Conservation (phyloP, 2,113 vertebrate genomes). For the Neofelis nebulosa region DNA sequence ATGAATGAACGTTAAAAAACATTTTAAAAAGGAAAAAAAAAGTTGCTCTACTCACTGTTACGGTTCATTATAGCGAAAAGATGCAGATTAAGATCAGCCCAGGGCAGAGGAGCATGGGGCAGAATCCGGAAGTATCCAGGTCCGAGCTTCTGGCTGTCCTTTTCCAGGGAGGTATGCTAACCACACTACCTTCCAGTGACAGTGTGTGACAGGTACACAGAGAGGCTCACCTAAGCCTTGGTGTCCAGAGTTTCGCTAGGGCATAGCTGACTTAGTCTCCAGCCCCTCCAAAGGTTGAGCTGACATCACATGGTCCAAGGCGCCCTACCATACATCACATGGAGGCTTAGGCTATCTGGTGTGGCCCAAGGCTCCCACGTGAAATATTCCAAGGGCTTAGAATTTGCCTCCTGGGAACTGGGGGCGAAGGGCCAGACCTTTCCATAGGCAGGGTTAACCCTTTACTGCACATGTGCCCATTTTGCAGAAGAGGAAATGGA, state of each 20-base stretch:
- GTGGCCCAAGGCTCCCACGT: neutral
- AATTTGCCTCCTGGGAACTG: neutral
- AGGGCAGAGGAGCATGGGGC: neutral
- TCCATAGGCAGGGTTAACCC: neutral
- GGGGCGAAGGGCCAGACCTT: neutral
- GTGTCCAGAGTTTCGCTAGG: neutral
- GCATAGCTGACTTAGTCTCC: neutral
- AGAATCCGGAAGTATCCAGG: neutral
- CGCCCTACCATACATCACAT: neutral
- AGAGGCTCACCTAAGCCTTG: neutral
- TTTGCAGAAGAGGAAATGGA: neutral
- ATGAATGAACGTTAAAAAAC: no score
- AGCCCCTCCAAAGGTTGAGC: neutral
- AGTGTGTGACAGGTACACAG: fast-evolving
- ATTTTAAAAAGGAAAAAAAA: neutral
- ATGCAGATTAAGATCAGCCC: neutral
- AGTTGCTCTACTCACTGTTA: neutral
- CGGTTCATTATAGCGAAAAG: neutral
- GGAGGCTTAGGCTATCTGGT: fast-evolving
- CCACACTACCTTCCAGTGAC: fast-evolving
- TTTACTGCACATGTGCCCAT: neutral
- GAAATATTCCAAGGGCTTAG: neutral
- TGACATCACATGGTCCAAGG: no score
- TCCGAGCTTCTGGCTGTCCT: neutral
- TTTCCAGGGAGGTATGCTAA: fast-evolving